Percentiles rank a stretch among this genome's conserved stretches.
Conservation (phyloP, 2,888 invertebrate species). For the Eupithecia pulchellata region DNA sequence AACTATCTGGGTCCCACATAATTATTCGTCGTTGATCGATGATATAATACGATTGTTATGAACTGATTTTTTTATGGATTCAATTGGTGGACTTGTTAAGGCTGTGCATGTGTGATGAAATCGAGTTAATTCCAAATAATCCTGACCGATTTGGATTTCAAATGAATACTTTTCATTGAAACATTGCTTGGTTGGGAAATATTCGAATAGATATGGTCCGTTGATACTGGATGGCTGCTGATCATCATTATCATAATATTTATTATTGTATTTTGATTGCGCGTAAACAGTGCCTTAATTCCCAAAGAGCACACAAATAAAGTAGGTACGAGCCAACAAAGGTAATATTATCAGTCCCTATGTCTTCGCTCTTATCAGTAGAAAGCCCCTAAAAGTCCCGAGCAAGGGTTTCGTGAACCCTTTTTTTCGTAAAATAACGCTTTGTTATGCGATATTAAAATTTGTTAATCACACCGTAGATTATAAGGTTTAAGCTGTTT, state of each 20-base stretch:
- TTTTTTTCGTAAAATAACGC: background rate
- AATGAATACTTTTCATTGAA: too few species aligned
- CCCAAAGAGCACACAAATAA: background rate
- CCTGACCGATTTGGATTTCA: background rate
- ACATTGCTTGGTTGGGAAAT: too few species aligned
- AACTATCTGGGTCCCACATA: too few species aligned
- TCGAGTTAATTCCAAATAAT: background rate
- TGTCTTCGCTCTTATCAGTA: constrained; percentile 7
- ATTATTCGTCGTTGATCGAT: too few species aligned
- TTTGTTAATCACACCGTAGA: constrained; percentile 3
- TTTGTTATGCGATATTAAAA: constrained; percentile 8
- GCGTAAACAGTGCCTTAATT: background rate
- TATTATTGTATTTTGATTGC: background rate
- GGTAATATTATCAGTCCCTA: background rate
- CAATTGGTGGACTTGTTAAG: background rate
- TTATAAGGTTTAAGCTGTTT: background rate
- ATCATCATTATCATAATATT: background rate
- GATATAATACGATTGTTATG: too few species aligned
- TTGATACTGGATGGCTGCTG: background rate
- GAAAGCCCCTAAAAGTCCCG: constrained; percentile 1
- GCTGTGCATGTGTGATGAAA: background rate
- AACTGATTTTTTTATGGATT: too few species aligned
- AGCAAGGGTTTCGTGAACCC: background rate
- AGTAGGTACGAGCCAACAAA: background rate
- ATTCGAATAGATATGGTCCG: too few species aligned